phyloP scores from a whole-genome alignment of 2,113 vertebrate genomes.

The Calidris pugnax region DNA sequence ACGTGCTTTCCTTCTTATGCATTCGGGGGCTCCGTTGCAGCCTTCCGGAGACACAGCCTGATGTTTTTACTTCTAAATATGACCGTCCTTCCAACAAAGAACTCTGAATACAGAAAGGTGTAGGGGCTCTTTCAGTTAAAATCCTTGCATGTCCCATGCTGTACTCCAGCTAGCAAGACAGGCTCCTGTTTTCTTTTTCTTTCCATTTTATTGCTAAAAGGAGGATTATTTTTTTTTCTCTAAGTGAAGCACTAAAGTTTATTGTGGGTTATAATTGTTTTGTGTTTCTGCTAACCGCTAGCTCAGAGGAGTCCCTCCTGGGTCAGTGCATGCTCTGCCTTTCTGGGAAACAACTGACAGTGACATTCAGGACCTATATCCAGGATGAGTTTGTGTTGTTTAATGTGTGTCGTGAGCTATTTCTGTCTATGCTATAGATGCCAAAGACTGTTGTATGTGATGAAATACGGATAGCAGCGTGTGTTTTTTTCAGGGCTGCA shows the following conservation, averaged over 20 bases:
- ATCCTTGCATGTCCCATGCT: background rate
- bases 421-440: background rate
- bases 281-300: slow-evolving; percentile 28
- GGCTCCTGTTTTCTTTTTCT: background rate
- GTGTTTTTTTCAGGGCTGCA: background rate
- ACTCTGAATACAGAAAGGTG: slow-evolving; percentile 45
- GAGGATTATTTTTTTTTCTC: background rate
- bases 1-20: slow-evolving; percentile 69
- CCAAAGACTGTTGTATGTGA: background rate
- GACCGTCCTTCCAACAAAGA: slow-evolving; percentile 74
- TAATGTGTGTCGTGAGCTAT: background rate
- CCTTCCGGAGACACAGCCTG: slow-evolving; percentile 31
- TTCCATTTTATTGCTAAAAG: background rate
- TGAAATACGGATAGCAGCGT: background rate
- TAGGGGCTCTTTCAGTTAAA: background rate
- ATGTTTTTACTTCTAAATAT: slow-evolving; percentile 65
- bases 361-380: background rate
- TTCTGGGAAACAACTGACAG: background rate
- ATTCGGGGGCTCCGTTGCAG: background rate
- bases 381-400: slow-evolving; percentile 26
- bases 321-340: background rate
- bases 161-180: background rate
- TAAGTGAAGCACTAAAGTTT: slow-evolving; percentile 69
- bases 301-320: slow-evolving; percentile 20
- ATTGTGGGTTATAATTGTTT: slow-evolving; percentile 25